phyloP scores from a whole-genome alignment of 2,797 vertebrate genomes.

The Pelodytes ibericus region DNA sequence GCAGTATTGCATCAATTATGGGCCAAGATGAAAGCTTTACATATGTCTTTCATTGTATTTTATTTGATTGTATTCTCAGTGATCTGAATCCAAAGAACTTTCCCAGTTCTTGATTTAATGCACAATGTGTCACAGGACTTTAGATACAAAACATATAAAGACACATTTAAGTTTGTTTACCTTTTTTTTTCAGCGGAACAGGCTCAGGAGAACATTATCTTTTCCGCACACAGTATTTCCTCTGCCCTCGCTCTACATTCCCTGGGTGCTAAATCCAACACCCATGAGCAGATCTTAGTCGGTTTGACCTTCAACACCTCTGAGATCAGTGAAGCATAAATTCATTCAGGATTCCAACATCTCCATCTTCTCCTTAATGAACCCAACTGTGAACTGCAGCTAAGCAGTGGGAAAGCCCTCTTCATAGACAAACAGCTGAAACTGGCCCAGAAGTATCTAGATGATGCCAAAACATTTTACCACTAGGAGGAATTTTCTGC shows the following conservation, averaged over 20 bases:
- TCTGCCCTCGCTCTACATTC: constrained; percentile 83
- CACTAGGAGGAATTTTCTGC: constrained; percentile 71
- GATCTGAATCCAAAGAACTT: too few relatives aligned
- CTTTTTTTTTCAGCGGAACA: constrained; percentile 51
- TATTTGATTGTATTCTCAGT: too few relatives aligned
- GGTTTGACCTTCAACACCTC: constrained; percentile 76
- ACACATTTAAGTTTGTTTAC: too few relatives aligned
- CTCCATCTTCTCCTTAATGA: constrained; percentile 70
- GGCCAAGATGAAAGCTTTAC: too few relatives aligned
- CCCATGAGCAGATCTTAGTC: constrained; percentile 80
- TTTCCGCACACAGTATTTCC: constrained; percentile 86
- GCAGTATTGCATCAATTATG: too few relatives aligned
- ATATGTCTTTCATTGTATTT: too few relatives aligned
- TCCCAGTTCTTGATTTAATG: too few relatives aligned
- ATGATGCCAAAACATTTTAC: constrained; percentile 71
- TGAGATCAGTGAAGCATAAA: constrained; percentile 63
- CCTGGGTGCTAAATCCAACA: constrained; percentile 78
- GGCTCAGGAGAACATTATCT: constrained; percentile 81
- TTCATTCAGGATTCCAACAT: constrained; percentile 76
- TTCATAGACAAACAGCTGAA: constrained; percentile 75
- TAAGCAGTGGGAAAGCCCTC: constrained; percentile 76
- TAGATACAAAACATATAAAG: too few relatives aligned
- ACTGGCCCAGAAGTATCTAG: constrained; percentile 71
- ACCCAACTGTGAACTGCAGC: constrained; percentile 59
- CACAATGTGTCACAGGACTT: too few relatives aligned